Evolutionary conservation across 1,140 invertebrate genomes (phyloP).

Genomic region (Linepithema humile): DNA sequence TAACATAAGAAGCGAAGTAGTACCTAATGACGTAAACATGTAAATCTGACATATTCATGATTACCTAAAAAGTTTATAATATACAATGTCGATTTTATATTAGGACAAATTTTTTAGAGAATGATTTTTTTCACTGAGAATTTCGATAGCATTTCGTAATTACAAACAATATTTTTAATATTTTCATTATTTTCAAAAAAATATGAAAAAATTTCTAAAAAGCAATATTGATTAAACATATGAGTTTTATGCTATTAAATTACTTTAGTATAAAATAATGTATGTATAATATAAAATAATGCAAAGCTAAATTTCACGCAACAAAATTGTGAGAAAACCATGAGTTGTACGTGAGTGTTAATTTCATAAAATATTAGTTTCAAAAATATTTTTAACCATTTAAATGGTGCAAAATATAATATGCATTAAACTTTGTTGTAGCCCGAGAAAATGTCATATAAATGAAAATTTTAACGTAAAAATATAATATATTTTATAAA

Average conservation of each 20-base stretch:
- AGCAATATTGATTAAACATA: constrained; percentile 24
- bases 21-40: neutral
- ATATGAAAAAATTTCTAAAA: neutral
- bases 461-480: neutral
- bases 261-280: neutral
- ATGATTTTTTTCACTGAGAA: neutral
- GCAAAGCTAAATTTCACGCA: neutral
- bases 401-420: neutral
- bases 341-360: neutral
- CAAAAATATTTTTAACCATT: neutral
- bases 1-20: neutral
- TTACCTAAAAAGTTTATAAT: no score
- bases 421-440: neutral
- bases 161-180: constrained; percentile 4
- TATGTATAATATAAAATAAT: no score
- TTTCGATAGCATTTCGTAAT: neutral
- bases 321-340: constrained; percentile 16
- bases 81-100: no score
- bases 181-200: neutral
- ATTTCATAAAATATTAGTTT: constrained; percentile 27
- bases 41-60: neutral
- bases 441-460: neutral
- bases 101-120: no score
- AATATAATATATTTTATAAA: neutral
- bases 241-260: constrained; percentile 10